Base-by-base conservation (phyloP, 2,113 vertebrate species). In the Hippopotamus amphibius region DNA sequence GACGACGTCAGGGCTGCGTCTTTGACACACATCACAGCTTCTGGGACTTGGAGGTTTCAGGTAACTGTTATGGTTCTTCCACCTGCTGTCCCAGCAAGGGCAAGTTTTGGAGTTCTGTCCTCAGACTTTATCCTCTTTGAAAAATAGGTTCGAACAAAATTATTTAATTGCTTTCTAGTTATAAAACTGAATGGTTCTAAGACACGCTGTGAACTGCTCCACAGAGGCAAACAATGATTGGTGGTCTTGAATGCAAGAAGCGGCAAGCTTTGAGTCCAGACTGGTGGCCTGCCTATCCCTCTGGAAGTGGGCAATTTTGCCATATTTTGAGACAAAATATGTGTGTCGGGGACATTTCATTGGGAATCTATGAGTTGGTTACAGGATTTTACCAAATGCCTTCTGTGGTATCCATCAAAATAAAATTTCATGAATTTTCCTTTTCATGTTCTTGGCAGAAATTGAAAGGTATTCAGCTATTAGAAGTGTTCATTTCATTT, bases 1-100 rank as follows among this genome's bases (percentile, higher is more conserved):
- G 0, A 0, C 53, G 13, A 1, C 14, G 46, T 12, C 3, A 15
- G 2, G 16, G 4, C 7, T 53, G 59, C 3, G 2, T 10, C 57
- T 30, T 16, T 21, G 11, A 15, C 3, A 3, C 15, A 2, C 1
- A 5, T 48, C 50, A 15, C 4, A 46, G n/a, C 11, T 16, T n/a
- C 48, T 87, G 66, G 22, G 37, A 59, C 83, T 65, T 9, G 1
- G 55, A 76, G 65, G 16, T 5, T 12, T 9, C 3, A 13, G 43
- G 1, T 65, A 15, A 30, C 17, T 7, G 17, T 15, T 63, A 43
- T 6, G 12, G 15, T 10, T 53, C 22, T 33, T 80, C n/a, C 0
- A 30, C 30, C 11, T 16, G 5, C 41, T 43, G 6, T n/a, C 13
- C 19, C 2, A 61, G 7, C 15, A 37, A 46, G 57, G n/a, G 15